These are phyloP conservation scores for Crotophaga sulcirostris DNA, from an alignment of 2,113 vertebrate species.

Conservation along the genomic window DNA sequence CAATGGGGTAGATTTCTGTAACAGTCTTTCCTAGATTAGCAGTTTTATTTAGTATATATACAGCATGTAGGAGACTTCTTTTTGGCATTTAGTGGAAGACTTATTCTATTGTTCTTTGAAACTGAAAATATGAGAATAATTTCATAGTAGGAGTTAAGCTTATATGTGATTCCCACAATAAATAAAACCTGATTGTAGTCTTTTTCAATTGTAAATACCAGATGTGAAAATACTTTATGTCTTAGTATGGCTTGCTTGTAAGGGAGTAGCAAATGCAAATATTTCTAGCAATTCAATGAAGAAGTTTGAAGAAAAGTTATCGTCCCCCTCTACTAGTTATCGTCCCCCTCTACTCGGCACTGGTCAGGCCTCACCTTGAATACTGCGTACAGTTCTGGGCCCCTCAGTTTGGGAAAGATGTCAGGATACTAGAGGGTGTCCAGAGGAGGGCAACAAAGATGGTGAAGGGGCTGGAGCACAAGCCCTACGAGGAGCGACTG, in stretches of 20 bases:
- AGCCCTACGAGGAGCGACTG: too few species aligned
- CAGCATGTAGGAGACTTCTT: neutral
- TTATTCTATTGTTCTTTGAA: conserved; percentile 33
- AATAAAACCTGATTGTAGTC: neutral
- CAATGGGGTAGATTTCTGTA: conserved; percentile 14
- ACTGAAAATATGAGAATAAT: conserved; percentile 30
- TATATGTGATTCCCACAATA: neutral
- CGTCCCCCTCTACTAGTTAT: too few species aligned
- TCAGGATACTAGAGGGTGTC: too few species aligned
- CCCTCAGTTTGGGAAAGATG: too few species aligned
- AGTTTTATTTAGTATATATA: neutral
- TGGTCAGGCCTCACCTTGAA: too few species aligned
- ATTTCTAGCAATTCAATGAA: neutral
- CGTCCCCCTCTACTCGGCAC: too few species aligned
- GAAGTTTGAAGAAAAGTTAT: neutral
- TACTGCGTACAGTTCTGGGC: too few species aligned
- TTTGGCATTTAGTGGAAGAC: neutral
- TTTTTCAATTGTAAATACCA: neutral
- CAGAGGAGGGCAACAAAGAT: too few species aligned
- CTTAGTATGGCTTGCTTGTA: neutral
- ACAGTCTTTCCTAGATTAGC: conserved; percentile 40
- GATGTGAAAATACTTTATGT: neutral
- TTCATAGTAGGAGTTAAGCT: conserved; percentile 11
- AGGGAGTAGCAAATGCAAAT: neutral
- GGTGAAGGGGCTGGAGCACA: too few species aligned